These are phyloP conservation scores for Idaea aversata DNA, from an alignment of 2,888 invertebrate species.

Conservation along the genomic window DNA sequence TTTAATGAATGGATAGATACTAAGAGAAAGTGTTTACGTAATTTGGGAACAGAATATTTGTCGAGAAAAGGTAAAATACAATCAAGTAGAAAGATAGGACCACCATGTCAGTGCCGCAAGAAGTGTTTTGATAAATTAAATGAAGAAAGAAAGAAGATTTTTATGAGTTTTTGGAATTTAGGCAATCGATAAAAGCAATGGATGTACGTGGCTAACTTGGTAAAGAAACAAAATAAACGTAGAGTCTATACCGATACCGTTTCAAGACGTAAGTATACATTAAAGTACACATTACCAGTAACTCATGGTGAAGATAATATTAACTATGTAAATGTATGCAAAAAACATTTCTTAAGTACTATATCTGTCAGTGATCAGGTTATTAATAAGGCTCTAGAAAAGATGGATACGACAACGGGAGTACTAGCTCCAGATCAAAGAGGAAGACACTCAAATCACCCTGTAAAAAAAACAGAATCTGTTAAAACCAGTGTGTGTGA, in stretches of 20 bases:
- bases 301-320: neutral
- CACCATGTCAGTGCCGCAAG: neutral
- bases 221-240: neutral
- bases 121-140: neutral
- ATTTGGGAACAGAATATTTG: neutral
- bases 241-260: neutral
- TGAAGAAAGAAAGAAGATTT: neutral
- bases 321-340: neutral
- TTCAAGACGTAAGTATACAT: neutral
- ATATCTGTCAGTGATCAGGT: slow-evolving; percentile 7
- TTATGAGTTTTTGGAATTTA: neutral
- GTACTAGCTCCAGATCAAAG: slow-evolving; percentile 14
- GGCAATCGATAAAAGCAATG: neutral
- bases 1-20: neutral
- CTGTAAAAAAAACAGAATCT: slow-evolving; percentile 8
- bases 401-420: slow-evolving; percentile 13
- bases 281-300: neutral
- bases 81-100: neutral
- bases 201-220: neutral
- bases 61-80: neutral
- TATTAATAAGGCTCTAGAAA: slow-evolving; percentile 18
- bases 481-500: slow-evolving; percentile 17
- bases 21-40: neutral
- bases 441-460: slow-evolving; percentile 20
- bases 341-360: neutral